Conservation (phyloP, 1,140 invertebrate genomes). For the Cydia pomonella region DNA sequence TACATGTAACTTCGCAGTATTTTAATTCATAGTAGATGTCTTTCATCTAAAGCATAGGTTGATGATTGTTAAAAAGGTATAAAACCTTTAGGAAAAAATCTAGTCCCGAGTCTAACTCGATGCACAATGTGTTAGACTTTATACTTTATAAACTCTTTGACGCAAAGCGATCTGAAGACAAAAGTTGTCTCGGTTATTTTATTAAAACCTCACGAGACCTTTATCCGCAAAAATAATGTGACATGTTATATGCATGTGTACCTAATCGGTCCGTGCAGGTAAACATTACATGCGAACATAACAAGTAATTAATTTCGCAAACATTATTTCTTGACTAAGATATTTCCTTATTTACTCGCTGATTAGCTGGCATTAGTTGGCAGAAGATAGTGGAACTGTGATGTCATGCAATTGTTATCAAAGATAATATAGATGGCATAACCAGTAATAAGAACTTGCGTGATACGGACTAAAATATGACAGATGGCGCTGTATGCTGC, state of each 20-base stretch:
- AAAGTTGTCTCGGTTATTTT: no score
- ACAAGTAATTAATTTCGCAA: slow-evolving; percentile 4
- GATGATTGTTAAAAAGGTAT: no score
- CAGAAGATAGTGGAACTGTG: background rate
- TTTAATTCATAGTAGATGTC: no score
- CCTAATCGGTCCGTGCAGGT: background rate
- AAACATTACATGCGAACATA: background rate
- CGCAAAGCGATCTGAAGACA: no score
- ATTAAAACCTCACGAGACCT: no score
- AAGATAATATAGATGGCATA: background rate
- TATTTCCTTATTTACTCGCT: background rate
- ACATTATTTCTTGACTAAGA: background rate
- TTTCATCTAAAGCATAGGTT: no score
- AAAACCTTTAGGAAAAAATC: no score
- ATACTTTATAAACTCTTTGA: no score
- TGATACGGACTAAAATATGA: background rate
- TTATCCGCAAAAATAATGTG: background rate
- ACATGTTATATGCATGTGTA: background rate
- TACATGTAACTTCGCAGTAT: no score
- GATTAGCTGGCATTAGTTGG: background rate
- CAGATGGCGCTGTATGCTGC: no score
- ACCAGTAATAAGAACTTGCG: background rate
- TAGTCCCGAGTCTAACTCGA: no score
- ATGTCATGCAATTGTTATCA: background rate
- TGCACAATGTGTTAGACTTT: no score